Evolutionary conservation across 2,113 vertebrate genomes (phyloP).

Genomic region (Solenodon paradoxus): DNA sequence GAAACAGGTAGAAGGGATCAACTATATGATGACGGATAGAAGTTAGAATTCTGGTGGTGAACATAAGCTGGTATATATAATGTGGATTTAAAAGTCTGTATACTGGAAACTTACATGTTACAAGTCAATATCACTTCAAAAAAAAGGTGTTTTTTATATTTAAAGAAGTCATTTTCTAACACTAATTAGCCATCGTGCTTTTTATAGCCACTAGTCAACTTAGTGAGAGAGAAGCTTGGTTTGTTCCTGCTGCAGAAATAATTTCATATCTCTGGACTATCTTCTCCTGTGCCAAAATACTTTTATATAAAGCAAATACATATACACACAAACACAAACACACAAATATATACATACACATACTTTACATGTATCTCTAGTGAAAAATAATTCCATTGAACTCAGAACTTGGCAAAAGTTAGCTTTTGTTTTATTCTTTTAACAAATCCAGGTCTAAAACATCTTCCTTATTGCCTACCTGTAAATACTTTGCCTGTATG

Average conservation of each 20-base stretch:
- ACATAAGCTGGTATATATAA: no score
- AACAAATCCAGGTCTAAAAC: neutral
- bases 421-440: neutral
- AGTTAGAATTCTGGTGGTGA: no score
- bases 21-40: no score
- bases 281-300: neutral
- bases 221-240: neutral
- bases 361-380: neutral
- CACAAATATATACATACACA: neutral
- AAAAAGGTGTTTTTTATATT: neutral
- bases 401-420: neutral
- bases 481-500: neutral
- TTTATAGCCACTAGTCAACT: neutral
- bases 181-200: neutral
- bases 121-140: neutral
- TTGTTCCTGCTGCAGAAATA: neutral
- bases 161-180: neutral
- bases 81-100: no score
- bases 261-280: no score
- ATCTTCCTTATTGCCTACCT: neutral
- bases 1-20: no score
- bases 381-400: neutral
- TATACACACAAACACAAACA: no score
- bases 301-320: neutral
- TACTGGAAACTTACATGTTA: no score